Percentiles rank a stretch among this genome's conserved stretches.
phyloP scores from a whole-genome alignment of 2,113 vertebrate genomes.

The Ceyx margarethae region DNA sequence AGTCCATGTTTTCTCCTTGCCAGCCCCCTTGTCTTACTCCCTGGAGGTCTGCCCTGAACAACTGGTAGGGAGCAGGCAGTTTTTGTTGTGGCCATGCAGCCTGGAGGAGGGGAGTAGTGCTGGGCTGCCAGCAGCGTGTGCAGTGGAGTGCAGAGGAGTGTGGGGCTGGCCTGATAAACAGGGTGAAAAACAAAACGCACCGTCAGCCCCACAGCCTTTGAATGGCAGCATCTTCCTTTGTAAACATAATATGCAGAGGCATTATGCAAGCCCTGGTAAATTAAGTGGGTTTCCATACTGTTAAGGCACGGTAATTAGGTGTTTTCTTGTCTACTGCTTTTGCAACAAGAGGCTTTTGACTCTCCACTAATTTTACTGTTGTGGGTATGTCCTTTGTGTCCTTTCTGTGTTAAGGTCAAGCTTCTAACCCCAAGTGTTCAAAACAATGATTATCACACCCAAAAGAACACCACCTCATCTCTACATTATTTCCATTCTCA shows the following conservation, averaged over 20 bases:
- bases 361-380: background rate
- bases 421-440: background rate
- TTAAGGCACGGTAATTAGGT: background rate
- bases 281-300: background rate
- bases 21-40: background rate
- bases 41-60: background rate
- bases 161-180: background rate
- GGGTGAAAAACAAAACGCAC: background rate
- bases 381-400: background rate
- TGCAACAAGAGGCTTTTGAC: background rate
- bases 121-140: background rate
- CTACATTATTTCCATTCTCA: background rate
- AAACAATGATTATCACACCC: background rate
- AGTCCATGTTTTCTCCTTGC: slow-evolving; percentile 2
- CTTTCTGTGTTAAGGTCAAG: background rate
- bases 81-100: background rate
- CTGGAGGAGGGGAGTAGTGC: slow-evolving; percentile 10
- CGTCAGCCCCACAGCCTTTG: background rate
- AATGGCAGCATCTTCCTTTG: background rate
- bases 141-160: background rate
- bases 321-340: background rate
- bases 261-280: background rate
- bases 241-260: background rate
- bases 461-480: background rate
- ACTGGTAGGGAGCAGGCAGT: background rate